phyloP scores from a whole-genome alignment of 1,140 invertebrate genomes.

The Zaprionus ornatus region DNA sequence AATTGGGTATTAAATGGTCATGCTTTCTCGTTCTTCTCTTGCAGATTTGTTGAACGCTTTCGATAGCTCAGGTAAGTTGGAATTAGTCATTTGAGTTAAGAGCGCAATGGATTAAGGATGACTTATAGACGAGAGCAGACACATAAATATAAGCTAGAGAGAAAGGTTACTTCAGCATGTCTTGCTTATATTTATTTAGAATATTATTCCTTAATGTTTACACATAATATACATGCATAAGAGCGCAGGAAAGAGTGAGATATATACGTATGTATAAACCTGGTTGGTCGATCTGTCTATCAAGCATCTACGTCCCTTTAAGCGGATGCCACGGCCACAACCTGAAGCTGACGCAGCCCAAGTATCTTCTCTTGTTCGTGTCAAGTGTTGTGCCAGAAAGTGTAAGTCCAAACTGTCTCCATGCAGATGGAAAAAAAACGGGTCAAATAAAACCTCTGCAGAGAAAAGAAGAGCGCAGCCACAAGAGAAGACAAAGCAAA shows the following conservation, averaged over 20 bases:
- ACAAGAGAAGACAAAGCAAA: slow-evolving; percentile 51
- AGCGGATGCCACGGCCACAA: neutral
- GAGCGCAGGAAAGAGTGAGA: too few relatives aligned
- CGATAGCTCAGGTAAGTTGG: slow-evolving; percentile 33
- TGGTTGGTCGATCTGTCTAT: neutral
- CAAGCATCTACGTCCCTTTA: neutral
- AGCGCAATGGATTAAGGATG: too few relatives aligned
- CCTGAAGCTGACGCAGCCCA: neutral
- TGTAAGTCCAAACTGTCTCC: slow-evolving; percentile 26
- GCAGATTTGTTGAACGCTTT: slow-evolving; percentile 15
- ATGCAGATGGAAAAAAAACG: neutral
- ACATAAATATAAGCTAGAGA: too few relatives aligned
- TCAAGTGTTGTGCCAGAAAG: slow-evolving; percentile 35
- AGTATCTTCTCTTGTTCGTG: slow-evolving; percentile 17
- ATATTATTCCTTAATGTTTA: too few relatives aligned
- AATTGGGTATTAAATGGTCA: neutral
- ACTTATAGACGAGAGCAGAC: neutral
- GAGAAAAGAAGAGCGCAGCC: slow-evolving; percentile 28
- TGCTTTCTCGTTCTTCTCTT: slow-evolving; percentile 4
- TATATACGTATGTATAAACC: neutral
- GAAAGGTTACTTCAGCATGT: too few relatives aligned
- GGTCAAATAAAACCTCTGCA: slow-evolving; percentile 6
- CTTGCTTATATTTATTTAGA: too few relatives aligned
- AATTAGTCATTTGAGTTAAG: slow-evolving; percentile 1
- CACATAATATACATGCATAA: too few relatives aligned